phyloP scores from a whole-genome alignment of 1,140 invertebrate genomes.

The Marisa cornuarietis region DNA sequence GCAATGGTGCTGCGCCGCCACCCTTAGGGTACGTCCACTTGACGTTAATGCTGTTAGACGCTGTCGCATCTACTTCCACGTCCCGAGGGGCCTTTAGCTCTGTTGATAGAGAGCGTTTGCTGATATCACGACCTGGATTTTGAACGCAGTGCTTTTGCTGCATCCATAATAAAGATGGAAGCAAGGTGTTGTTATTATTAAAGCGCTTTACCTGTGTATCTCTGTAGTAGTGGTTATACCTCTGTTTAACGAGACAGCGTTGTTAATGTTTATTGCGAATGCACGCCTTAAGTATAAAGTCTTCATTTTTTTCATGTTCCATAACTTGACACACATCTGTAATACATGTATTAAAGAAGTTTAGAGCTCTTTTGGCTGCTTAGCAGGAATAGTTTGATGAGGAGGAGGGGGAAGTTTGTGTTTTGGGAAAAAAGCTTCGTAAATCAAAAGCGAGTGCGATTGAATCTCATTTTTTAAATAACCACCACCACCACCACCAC shows the following conservation, averaged over 20 bases:
- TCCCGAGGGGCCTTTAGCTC: slow-evolving; percentile 3
- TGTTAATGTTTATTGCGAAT: too few relatives aligned
- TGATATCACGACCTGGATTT: too few relatives aligned
- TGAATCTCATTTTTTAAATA: too few relatives aligned
- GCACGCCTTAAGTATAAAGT: too few relatives aligned
- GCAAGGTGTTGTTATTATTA: not conserved
- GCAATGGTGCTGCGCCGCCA: not conserved
- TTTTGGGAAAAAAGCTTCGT: not conserved
- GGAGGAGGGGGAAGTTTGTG: not conserved
- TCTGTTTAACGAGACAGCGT: too few relatives aligned
- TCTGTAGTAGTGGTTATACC: not conserved
- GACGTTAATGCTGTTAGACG: slow-evolving; percentile 18
- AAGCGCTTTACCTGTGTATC: not conserved
- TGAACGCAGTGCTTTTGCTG: too few relatives aligned
- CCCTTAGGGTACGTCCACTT: slow-evolving; percentile 8
- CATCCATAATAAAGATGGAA: not conserved
- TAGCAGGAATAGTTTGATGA: not conserved
- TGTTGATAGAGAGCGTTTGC: not conserved
- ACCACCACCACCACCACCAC: too few relatives aligned
- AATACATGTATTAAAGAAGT: too few relatives aligned
- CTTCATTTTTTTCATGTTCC: too few relatives aligned
- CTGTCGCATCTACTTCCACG: slow-evolving; percentile 15
- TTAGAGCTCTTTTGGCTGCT: not conserved
- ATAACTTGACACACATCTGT: too few relatives aligned
- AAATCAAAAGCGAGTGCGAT: too few relatives aligned